phyloP scores from a whole-genome alignment of 2,113 vertebrate species.

The Pipa parva region DNA sequence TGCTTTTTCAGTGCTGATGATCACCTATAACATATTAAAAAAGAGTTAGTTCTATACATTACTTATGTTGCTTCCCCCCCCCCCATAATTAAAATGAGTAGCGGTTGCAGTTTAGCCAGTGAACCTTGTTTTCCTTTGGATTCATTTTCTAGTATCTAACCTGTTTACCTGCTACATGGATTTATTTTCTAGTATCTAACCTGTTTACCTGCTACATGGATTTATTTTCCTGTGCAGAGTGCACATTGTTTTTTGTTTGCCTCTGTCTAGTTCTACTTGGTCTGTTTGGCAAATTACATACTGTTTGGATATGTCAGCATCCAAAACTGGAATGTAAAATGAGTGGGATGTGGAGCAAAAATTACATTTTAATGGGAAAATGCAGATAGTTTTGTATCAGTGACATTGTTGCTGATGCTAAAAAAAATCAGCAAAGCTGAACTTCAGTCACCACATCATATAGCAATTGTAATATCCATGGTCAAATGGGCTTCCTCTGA shows the following conservation, averaged over 20 bases:
- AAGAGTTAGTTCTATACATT: no score
- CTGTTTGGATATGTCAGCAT: conserved; percentile 2
- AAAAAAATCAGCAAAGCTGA: background rate
- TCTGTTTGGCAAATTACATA: background rate
- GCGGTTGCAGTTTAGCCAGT: no score
- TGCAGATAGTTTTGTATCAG: background rate
- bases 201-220: background rate
- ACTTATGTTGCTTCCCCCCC: no score
- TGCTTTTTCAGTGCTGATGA: no score
- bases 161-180: background rate
- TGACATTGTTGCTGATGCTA: background rate
- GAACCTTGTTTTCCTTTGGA: no score
- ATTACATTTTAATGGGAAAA: conserved; percentile 1
- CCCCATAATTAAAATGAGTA: no score
- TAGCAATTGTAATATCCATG: background rate
- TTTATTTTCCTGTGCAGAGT: background rate
- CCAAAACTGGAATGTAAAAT: background rate
- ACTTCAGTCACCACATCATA: background rate
- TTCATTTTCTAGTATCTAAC: no score
- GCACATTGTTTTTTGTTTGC: background rate
- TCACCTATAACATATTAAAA: no score
- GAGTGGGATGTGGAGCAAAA: background rate
- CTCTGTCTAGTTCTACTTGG: background rate
- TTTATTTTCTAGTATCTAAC: no score
- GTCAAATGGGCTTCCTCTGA: background rate